Conservation (phyloP, 2,113 vertebrate species). For the Myiozetetes cayanensis region DNA sequence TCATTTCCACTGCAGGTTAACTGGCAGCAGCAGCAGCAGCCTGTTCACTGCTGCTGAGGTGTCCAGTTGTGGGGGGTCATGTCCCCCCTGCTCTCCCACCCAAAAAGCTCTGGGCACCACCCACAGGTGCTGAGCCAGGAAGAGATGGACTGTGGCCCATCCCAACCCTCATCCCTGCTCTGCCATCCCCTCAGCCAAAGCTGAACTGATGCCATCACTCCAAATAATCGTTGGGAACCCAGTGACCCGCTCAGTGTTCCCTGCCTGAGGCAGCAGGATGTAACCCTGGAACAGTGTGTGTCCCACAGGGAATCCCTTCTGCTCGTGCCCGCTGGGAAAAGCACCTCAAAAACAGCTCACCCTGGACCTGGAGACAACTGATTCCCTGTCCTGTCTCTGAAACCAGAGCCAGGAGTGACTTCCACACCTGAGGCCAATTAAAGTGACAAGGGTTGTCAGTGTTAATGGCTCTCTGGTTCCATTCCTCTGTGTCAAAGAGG, state of each 20-base stretch:
- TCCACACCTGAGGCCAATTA: not conserved
- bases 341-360: not conserved
- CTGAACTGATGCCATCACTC: rapidly evolving
- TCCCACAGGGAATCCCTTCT: not conserved
- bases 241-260: no score
- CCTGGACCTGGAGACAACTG: not conserved
- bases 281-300: not conserved
- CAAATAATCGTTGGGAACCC: not conserved
- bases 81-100: not conserved
- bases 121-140: not conserved
- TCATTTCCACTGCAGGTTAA: not conserved
- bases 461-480: not conserved
- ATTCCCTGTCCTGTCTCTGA: not conserved
- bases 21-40: no score
- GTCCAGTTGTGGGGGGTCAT: rapidly evolving
- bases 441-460: not conserved
- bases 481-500: rapidly evolving
- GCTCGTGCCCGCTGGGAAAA: not conserved
- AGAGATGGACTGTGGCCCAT: not conserved
- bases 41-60: not conserved
- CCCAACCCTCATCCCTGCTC: no score
- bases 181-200: rapidly evolving
- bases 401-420: not conserved
- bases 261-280: not conserved
- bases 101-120: rapidly evolving